These are phyloP conservation scores for Gobio gobio DNA, from an alignment of 2,113 vertebrate genomes.

Conservation along the genomic window DNA sequence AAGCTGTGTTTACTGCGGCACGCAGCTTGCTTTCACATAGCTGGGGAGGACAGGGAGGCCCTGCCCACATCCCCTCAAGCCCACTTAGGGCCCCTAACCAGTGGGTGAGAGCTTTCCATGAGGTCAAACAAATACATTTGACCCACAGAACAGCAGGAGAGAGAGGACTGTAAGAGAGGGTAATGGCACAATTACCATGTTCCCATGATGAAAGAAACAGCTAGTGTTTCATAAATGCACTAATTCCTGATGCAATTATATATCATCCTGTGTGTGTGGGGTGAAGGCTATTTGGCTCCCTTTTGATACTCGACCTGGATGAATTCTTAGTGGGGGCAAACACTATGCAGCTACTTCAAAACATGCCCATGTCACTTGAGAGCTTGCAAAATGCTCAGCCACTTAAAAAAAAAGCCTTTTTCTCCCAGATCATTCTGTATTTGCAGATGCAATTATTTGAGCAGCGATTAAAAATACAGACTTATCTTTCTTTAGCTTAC, in stretches of 20 bases:
- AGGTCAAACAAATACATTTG: slow-evolving; percentile 69
- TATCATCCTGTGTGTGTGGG: slow-evolving; percentile 29
- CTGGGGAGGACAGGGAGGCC: slow-evolving; percentile 48
- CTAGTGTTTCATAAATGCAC: slow-evolving; percentile 59
- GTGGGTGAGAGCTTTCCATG: slow-evolving; percentile 72
- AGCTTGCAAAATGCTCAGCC: background rate
- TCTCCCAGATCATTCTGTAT: background rate
- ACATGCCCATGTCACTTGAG: background rate
- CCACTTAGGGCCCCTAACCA: slow-evolving; percentile 45
- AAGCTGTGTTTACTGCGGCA: slow-evolving; percentile 70
- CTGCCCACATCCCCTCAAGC: slow-evolving; percentile 27
- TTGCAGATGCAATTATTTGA: background rate
- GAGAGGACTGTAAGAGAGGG: slow-evolving; percentile 24
- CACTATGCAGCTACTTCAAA: slow-evolving; percentile 17
- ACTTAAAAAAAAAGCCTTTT: background rate
- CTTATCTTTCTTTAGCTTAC: background rate
- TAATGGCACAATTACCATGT: slow-evolving; percentile 56
- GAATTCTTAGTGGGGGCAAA: slow-evolving; percentile 31
- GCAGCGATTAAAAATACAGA: background rate
- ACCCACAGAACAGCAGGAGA: slow-evolving; percentile 58
- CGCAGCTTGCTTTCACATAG: slow-evolving; percentile 65
- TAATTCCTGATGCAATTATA: slow-evolving; percentile 50
- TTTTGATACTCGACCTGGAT: slow-evolving; percentile 33
- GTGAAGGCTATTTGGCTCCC: slow-evolving; percentile 30
- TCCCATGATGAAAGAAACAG: slow-evolving; percentile 62